Evolutionary conservation across 2,113 vertebrate species (phyloP), one percentile per base, ranked within the genome.

Genomic region (Telmatochromis sp.): DNA sequence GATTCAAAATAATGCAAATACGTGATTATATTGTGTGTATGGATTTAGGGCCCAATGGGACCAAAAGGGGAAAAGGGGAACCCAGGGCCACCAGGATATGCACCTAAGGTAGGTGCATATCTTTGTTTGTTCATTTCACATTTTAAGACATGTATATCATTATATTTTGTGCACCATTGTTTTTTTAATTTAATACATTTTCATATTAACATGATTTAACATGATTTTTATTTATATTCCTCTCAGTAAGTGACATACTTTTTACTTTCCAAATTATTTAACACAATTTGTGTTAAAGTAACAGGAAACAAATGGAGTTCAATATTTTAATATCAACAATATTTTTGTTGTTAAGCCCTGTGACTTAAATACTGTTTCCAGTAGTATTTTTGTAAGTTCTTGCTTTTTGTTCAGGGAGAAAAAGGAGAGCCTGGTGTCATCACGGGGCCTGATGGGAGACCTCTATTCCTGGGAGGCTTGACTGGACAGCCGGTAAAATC

Each of bases 401-500:
- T 23, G 37, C 50, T 26, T 28, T 82, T 78, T 79, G 37, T 33
- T 19, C 88, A 97, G 96, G 96, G 96, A 5, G 81, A 95, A 80
- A 97, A 97, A 91, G 96, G 96, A 88, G 96, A 97, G 19, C 94
- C 96, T 7, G 96, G 96, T 7, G 6, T 96, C 47, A 86, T 96
- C 80, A 11, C 92, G 53, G 96, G 95, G 7, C 84, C 93, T 40
- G 96, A 96, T 83, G 96, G 96, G 73, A 94, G 23, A 31, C 93
- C 96, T 13, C 13, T 87, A 26, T 93, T 94, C 82, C 81, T 94
- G 7, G 93, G 93, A 45, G 94, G 94, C 26, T 71, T 92, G 23
- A 79, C 80, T 11, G 96, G 95, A 81, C 35, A 45, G 23, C 94
- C 79, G 91, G 96, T 96, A 89, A 86, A 7, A 57, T 35, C 14